Base-by-base conservation (phyloP, 2,888 invertebrate genomes). In the Leucoptera coffeella region DNA sequence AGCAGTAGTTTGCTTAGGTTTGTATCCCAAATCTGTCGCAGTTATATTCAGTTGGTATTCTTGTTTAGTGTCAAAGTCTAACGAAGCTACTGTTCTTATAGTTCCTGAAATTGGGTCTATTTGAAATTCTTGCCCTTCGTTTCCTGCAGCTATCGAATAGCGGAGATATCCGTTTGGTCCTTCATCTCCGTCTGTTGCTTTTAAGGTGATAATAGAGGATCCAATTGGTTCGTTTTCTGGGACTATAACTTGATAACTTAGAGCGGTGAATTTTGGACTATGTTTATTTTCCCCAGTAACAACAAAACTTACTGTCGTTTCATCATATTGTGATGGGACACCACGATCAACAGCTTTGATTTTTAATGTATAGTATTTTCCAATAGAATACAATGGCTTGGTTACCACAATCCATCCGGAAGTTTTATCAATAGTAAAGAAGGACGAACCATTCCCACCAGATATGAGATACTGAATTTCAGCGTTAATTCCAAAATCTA, bases 131-230 rank as follows among this genome's bases (percentile, higher is more conserved):
- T 80, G 78, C 3, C 82, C 76, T 33, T 82, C 79, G 46, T 91
- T 90, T 10, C 92, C 92, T 14, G 82, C 84, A 0, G 86, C 83
- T 38, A 93, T 90, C 21, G 78, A 73, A 51, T 92, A 95, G 7
- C 83, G 62, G 1, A 95, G 73, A 67, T 90, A 82, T 4, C 94
- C 94, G 50, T 95, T 95, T 0, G 92, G 88, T 0, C 94, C 93
- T 36, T 74, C 73, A 45, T 95, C 95, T 31, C 75, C 75, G 50
- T 95, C 95, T 1, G 80, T 79, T 3, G 94, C 94, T 34, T 76
- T 81, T 0, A 95, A 82, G 1, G 85, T 88, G 3, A 91, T 56
- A 35, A 95, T 89, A 1, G 85, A 82, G 2, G 89, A 84, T 2
- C 90, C 89, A 1, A 90, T 62, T 0, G 87, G 85, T 46, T 90